phyloP scores from a whole-genome alignment of 2,113 vertebrate species.

The Canis aureus region DNA sequence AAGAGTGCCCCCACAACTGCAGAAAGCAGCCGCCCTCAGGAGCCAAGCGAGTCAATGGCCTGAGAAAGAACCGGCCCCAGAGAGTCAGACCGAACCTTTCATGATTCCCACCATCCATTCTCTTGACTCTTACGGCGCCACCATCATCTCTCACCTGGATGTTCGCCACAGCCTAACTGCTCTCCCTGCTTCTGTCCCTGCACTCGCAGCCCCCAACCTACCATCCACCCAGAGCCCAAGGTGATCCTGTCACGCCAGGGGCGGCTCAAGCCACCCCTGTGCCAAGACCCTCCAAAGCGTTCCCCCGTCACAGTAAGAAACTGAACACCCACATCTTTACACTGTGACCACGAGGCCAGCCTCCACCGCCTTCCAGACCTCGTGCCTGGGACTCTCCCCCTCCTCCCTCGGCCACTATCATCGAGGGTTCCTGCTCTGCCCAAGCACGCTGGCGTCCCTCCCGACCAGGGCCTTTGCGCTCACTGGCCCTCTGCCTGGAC shows the following conservation, averaged over 20 bases:
- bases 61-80: not conserved
- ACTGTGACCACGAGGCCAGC: not conserved
- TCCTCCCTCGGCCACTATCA: fast-evolving
- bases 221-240: not conserved
- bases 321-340: fast-evolving
- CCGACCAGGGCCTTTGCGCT: fast-evolving
- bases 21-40: not conserved
- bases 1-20: not conserved
- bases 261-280: fast-evolving
- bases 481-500: not conserved
- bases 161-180: not conserved
- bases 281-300: not conserved
- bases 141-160: not conserved
- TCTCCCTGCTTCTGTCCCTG: not conserved
- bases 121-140: not conserved
- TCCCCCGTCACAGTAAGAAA: not conserved
- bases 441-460: fast-evolving
- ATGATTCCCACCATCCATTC: fast-evolving
- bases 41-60: not conserved
- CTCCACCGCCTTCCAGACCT: fast-evolving
- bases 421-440: fast-evolving
- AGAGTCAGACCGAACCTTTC: not conserved
- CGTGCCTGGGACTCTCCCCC: fast-evolving
- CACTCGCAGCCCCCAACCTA: not conserved
- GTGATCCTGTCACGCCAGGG: fast-evolving